Conservation (phyloP, 2,113 vertebrate species). For the Syngnathus floridae region DNA sequence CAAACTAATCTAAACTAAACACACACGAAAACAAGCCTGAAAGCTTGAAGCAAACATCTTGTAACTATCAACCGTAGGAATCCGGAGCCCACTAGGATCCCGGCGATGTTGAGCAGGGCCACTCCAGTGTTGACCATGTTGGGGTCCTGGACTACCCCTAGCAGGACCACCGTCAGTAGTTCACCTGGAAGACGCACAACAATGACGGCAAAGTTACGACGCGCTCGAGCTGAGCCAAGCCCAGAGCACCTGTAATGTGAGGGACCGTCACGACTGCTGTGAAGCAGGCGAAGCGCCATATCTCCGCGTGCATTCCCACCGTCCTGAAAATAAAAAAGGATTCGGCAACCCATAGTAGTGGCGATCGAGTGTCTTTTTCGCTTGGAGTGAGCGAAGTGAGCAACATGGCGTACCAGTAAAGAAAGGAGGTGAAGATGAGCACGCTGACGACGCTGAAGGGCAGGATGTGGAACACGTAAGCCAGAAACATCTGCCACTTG, state of each 20-base stretch:
- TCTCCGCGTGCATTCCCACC: slow-evolving; percentile 78
- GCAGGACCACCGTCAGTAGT: slow-evolving; percentile 80
- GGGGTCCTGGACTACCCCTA: slow-evolving; percentile 86
- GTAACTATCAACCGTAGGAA: slow-evolving; percentile 77
- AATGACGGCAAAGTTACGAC: too few species aligned
- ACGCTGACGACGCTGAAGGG: slow-evolving; percentile 85
- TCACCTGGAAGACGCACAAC: slow-evolving; percentile 58
- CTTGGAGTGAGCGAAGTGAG: too few species aligned
- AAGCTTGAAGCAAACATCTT: not conserved
- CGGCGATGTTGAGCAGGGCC: slow-evolving; percentile 83
- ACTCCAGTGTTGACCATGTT: slow-evolving; percentile 83
- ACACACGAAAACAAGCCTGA: not conserved
- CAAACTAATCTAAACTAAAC: too few species aligned
- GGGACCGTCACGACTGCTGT: slow-evolving; percentile 78
- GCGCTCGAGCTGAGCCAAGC: too few species aligned
- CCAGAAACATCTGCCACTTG: slow-evolving; percentile 94
- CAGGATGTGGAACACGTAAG: slow-evolving; percentile 84
- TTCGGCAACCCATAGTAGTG: not conserved
- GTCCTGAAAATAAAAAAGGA: slow-evolving; percentile 66
- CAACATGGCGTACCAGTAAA: slow-evolving; percentile 80
- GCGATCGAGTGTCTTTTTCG: too few species aligned
- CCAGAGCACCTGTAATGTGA: slow-evolving; percentile 73
- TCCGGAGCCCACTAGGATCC: slow-evolving; percentile 83
- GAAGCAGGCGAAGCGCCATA: slow-evolving; percentile 82
- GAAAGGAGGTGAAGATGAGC: slow-evolving; percentile 77